These are phyloP conservation scores for Bhutanitis thaidina DNA, from an alignment of 2,888 invertebrate genomes.

Conservation along the genomic window DNA sequence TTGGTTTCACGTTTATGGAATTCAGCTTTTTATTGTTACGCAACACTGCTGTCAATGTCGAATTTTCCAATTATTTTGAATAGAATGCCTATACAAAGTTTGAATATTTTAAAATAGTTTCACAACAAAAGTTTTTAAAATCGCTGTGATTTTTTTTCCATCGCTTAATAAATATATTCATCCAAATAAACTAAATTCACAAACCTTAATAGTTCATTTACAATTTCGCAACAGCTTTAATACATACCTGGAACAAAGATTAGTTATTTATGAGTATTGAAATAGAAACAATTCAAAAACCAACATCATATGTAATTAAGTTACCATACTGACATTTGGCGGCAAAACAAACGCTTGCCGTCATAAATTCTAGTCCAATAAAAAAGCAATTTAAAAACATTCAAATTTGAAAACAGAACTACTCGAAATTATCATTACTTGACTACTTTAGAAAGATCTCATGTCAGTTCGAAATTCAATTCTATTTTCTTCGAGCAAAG, in stretches of 20 bases:
- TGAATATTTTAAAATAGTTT: neutral
- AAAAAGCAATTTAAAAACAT: constrained; percentile 75
- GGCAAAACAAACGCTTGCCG: constrained; percentile 55
- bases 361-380: constrained; percentile 73
- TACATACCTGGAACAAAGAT: constrained; percentile 41
- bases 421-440: constrained; percentile 33
- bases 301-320: constrained; percentile 43
- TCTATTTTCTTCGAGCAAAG: constrained; percentile 29
- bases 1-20: constrained; percentile 47
- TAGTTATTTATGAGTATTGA: constrained; percentile 26
- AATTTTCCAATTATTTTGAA: constrained; percentile 12
- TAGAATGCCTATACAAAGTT: neutral
- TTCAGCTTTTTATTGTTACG: constrained; percentile 32
- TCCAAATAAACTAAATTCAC: neutral
- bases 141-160: neutral
- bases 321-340: constrained; percentile 55
- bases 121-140: neutral
- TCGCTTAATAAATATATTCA: neutral
- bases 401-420: constrained; percentile 64
- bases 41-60: constrained; percentile 23
- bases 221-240: constrained; percentile 7
- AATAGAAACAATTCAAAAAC: constrained; percentile 21
- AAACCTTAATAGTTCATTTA: constrained; percentile 2
- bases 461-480: constrained; percentile 25
- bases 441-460: constrained; percentile 37